phyloP scores from a whole-genome alignment of 2,888 invertebrate species.

The Campopleginae sp. region DNA sequence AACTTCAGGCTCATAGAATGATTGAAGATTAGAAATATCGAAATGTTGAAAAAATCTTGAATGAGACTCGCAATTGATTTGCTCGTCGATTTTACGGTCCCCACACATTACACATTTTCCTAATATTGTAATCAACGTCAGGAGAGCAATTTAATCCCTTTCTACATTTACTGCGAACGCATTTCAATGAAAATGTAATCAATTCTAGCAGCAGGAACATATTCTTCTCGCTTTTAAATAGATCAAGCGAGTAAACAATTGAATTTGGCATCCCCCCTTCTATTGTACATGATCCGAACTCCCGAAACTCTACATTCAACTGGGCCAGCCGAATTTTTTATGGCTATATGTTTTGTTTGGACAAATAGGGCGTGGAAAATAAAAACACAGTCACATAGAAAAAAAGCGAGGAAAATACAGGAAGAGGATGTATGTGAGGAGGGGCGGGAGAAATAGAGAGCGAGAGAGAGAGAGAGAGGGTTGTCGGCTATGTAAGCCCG shows the following conservation, averaged over 20 bases:
- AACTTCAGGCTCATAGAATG: too few relatives aligned
- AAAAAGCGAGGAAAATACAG: background rate
- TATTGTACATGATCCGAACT: slow-evolving; percentile 4
- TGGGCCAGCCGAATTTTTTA: slow-evolving; percentile 28
- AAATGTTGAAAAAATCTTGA: too few relatives aligned
- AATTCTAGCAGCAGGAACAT: background rate
- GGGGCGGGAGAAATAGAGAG: slow-evolving; percentile 52
- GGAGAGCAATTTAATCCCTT: too few relatives aligned
- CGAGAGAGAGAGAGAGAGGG: slow-evolving; percentile 19
- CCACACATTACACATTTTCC: too few relatives aligned
- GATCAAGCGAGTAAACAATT: slow-evolving; percentile 19
- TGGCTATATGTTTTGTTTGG: slow-evolving; percentile 52
- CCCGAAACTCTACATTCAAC: slow-evolving; percentile 29
- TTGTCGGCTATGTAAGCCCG: slow-evolving; percentile 62
- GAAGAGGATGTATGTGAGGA: slow-evolving; percentile 21
- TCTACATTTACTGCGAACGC: background rate
- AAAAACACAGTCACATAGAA: slow-evolving; percentile 61
- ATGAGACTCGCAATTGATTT: too few relatives aligned
- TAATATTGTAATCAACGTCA: too few relatives aligned
- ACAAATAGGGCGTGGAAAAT: slow-evolving; percentile 45
- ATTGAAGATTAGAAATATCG: too few relatives aligned
- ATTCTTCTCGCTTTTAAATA: slow-evolving; percentile 14
- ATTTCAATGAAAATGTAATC: background rate
- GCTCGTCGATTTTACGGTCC: too few relatives aligned
- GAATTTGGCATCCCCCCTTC: background rate